Evolutionary conservation across 2,888 invertebrate genomes (phyloP).

Genomic region (Pollenia labialis): DNA sequence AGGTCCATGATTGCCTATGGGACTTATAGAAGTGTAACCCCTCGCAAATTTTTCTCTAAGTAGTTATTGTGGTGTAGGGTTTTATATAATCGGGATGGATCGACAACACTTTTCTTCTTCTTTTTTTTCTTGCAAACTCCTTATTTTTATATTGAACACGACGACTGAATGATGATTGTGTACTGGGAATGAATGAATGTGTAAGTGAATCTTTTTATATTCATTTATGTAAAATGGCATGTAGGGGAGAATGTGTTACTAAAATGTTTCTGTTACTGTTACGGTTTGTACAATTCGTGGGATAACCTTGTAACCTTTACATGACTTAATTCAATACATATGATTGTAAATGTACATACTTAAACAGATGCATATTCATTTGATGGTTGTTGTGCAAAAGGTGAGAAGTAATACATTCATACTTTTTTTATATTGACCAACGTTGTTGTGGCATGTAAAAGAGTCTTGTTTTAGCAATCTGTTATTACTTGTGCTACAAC

Average conservation of each 20-base stretch:
- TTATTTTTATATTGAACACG: constrained; percentile 28
- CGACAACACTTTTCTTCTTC: neutral
- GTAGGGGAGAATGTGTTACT: constrained; percentile 28
- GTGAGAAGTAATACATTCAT: constrained; percentile 38
- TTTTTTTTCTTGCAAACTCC: neutral
- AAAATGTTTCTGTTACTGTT: constrained; percentile 32
- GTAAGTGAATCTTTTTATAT: constrained; percentile 32
- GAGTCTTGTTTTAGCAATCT: constrained; percentile 48
- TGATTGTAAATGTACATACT: neutral
- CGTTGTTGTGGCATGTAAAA: neutral
- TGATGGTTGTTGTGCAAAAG: neutral
- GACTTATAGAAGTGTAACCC: no score
- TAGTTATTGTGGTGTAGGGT: no score
- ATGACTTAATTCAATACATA: constrained; percentile 52
- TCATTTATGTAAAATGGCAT: neutral
- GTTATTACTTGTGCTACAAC: constrained; percentile 25
- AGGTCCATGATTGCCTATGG: no score
- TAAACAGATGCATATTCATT: neutral
- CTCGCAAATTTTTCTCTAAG: no score
- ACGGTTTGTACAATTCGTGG: constrained; percentile 22
- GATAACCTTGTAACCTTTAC: constrained; percentile 57
- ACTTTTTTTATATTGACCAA: neutral
- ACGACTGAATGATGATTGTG: neutral
- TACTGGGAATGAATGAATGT: neutral
- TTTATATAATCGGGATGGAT: no score